These are phyloP conservation scores for Abramis brama DNA, from an alignment of 2,113 vertebrate species.

Conservation along the genomic window DNA sequence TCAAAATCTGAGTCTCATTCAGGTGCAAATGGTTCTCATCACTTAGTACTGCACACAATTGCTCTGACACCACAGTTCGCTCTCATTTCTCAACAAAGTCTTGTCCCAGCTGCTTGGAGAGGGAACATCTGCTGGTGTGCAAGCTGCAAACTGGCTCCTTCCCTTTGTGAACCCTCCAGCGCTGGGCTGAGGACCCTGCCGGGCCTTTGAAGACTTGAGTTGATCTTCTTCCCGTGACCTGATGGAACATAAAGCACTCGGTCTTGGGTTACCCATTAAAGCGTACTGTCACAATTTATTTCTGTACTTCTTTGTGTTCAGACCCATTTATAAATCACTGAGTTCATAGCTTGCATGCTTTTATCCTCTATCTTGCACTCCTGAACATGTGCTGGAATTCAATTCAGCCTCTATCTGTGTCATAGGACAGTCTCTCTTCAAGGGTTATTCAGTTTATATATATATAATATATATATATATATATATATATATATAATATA, in stretches of 20 bases:
- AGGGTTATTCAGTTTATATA: background rate
- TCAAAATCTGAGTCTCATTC: conserved; percentile 26
- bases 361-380: conserved; percentile 47
- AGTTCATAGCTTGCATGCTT: conserved; percentile 32
- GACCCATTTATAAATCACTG: conserved; percentile 58
- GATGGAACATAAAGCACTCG: conserved; percentile 45
- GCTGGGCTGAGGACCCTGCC: conserved; percentile 38
- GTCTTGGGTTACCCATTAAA: conserved; percentile 44
- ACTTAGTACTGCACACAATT: conserved; percentile 45
- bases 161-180: conserved; percentile 49
- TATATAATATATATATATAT: background rate
- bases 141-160: conserved; percentile 32
- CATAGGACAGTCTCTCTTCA: background rate
- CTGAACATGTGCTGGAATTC: conserved; percentile 44
- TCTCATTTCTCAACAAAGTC: conserved; percentile 58
- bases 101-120: conserved; percentile 54
- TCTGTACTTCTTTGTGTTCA: conserved; percentile 55
- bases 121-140: conserved; percentile 59
- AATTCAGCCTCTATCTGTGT: background rate
- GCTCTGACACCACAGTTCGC: conserved; percentile 56
- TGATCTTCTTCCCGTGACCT: conserved; percentile 44
- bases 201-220: conserved; percentile 58
- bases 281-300: conserved; percentile 51
- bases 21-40: conserved; percentile 57
- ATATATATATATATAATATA: too few species aligned